A percentile compares a stretch with the other conserved stretches of the same genome.
Evolutionary conservation across 2,888 invertebrate species (phyloP).

Genomic region (Drosophila mimetica): DNA sequence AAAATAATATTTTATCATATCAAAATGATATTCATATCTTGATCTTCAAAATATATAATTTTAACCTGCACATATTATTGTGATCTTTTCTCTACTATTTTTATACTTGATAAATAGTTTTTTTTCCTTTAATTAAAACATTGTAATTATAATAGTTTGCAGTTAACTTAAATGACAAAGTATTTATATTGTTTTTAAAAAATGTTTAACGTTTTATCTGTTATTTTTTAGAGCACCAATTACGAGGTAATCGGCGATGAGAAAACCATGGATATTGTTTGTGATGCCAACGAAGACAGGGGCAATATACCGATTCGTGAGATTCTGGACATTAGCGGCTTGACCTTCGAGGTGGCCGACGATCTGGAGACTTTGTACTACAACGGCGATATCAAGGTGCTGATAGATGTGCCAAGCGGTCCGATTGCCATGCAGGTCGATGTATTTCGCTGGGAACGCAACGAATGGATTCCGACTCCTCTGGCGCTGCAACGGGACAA

Average conservation of each 20-base stretch:
- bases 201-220: not conserved
- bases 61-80: no score
- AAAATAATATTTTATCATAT: no score
- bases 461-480: conserved; percentile 47
- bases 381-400: conserved; percentile 44
- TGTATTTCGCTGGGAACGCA: conserved; percentile 36
- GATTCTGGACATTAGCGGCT: conserved; percentile 35
- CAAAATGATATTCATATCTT: no score
- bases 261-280: conserved; percentile 22
- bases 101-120: no score
- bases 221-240: conserved; percentile 19
- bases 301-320: conserved; percentile 28
- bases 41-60: no score
- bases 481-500: conserved; percentile 32
- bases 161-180: no score
- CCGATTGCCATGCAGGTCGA: conserved; percentile 38
- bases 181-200: not conserved
- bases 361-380: conserved; percentile 45
- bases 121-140: no score
- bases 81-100: no score
- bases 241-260: conserved; percentile 52
- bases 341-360: conserved; percentile 16
- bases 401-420: conserved; percentile 2
- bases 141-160: no score
- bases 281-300: conserved; percentile 21